A percentile compares a stretch with the other conserved stretches of the same genome.
These are phyloP conservation scores for Thymelicus acteon DNA, from an alignment of 2,888 invertebrate species.

Conservation along the genomic window DNA sequence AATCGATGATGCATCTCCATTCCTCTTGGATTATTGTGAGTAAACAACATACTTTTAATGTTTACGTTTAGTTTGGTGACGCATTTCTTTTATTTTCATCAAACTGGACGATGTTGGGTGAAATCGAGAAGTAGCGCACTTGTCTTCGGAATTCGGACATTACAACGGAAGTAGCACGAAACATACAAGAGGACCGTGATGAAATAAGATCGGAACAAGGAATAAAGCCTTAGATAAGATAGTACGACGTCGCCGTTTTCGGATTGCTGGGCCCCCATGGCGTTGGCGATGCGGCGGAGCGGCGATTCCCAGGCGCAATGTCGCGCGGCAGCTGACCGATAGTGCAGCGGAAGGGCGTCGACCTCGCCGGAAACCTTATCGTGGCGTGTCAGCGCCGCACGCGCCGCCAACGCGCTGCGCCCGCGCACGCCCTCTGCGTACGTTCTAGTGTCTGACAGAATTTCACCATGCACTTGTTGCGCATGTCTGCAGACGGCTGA, in stretches of 20 bases:
- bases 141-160: too few species aligned
- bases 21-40: constrained; percentile 20
- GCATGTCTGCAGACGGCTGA: not conserved
- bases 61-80: constrained; percentile 2
- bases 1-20: constrained; percentile 28
- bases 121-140: too few species aligned
- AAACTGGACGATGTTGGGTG: too few species aligned
- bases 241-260: not conserved
- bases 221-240: not conserved
- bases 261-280: not conserved
- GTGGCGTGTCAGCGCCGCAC: constrained; percentile 13
- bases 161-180: too few species aligned
- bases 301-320: constrained; percentile 35
- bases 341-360: constrained; percentile 71
- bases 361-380: constrained; percentile 73
- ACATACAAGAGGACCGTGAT: too few species aligned
- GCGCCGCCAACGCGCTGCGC: constrained; percentile 38
- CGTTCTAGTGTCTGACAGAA: not conserved
- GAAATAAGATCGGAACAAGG: not conserved
- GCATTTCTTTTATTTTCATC: constrained; percentile 1
- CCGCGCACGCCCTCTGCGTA: constrained; percentile 40
- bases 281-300: not conserved
- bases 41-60: constrained; percentile 24
- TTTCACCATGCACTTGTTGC: not conserved
- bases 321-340: constrained; percentile 64